Evolutionary conservation across 2,797 vertebrate genomes (phyloP).

Genomic region (Eulemur albifrons): DNA sequence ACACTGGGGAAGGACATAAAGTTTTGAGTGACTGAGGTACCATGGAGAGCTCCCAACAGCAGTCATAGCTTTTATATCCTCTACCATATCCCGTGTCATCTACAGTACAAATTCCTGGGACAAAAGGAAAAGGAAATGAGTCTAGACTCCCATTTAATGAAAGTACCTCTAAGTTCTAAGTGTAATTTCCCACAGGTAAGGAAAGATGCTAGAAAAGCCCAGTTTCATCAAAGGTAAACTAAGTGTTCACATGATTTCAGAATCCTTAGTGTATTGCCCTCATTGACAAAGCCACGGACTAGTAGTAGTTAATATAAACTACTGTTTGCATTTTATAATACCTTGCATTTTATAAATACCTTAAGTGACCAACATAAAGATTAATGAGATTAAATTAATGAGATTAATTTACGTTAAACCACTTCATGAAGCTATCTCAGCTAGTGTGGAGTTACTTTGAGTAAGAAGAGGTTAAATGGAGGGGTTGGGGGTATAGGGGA

Average conservation of each 20-base stretch:
- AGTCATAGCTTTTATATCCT: neutral
- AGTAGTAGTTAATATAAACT: neutral
- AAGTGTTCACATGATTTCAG: neutral
- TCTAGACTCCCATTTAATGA: neutral
- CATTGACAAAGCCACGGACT: neutral
- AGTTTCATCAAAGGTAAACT: neutral
- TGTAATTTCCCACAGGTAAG: neutral
- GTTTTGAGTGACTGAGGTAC: neutral
- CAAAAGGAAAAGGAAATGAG: conserved; percentile 7
- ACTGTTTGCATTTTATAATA: neutral
- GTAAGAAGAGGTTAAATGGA: neutral
- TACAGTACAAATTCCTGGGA: neutral
- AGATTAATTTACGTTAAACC: neutral
- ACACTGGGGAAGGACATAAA: neutral
- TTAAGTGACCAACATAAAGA: neutral
- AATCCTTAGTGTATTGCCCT: neutral
- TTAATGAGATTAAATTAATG: neutral
- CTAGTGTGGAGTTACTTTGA: neutral
- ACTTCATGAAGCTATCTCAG: neutral
- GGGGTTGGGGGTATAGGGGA: too few relatives aligned
- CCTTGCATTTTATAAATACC: neutral
- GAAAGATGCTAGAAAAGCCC: neutral
- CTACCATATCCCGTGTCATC: neutral
- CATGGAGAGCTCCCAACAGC: neutral
- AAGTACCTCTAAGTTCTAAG: neutral